Base-by-base conservation (phyloP, 2,113 vertebrate species). In the Chloroceryle aenea region DNA sequence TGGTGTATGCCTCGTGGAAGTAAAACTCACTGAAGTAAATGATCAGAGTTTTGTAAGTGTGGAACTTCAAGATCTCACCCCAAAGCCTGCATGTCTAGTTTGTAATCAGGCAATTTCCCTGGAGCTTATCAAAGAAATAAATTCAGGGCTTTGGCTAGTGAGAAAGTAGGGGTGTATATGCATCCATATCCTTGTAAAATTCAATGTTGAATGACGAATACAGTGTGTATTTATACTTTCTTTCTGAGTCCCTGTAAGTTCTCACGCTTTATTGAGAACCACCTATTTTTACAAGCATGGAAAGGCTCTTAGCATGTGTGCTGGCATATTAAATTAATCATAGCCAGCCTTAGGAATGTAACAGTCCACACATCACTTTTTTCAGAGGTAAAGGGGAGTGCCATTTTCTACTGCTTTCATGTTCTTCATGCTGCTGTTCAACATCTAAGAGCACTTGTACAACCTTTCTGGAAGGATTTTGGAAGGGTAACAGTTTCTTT, bases 321-420 rank as follows among this genome's bases (percentile, higher is more conserved):
- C 72, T 80, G 48, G 79, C 61, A 63, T 80, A 61, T 86, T 81
- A 68, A 81, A 74, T 78, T 81, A 95, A 77, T 93, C 64, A 83
- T 2, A 84, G 38, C 20, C 12, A 42, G 29, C 42, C 68, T 71
- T 52, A 81, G 42, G 26, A 67, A 52, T 25, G 4, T 14, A 75
- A n/a, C 63, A 63, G 52, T 48, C 53, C 11, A 15, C 43, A 30
- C 1, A 14, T 27, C 63, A 90, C 58, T 27, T 72, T 71, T 85
- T 61, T 67, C 16, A 40, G 66, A 69, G 30, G 38, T 52, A 47
- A 53, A 69, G 18, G 10, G 16, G 8, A 11, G 26, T 68, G 21
- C 32, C 43, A 13, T 93, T 94, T 84, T 81, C 52, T 80, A 45
- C 50, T 20, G 38, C 27, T 86, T 71, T 11, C 20, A 13, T 34